Evolutionary conservation across 2,113 vertebrate genomes (phyloP).

Genomic region (Lipophrys pholis): DNA sequence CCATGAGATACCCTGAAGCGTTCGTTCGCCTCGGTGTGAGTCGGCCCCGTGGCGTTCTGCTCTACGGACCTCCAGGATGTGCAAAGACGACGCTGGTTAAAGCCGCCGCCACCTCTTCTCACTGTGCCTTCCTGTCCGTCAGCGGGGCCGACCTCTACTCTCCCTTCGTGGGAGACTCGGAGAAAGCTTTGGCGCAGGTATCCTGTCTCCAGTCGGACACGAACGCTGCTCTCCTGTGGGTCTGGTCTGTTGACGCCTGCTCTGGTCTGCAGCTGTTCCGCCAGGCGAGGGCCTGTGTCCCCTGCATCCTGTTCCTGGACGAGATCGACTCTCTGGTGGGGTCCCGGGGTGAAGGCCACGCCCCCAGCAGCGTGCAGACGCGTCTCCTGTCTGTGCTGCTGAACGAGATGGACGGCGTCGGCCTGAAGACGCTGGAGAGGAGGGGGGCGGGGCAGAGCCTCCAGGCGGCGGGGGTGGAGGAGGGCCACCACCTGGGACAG

Average conservation of each 20-base stretch:
- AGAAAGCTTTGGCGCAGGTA: constrained; percentile 93
- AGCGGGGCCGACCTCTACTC: constrained; percentile 95
- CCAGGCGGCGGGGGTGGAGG: constrained; percentile 77
- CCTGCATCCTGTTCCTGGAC: constrained; percentile 95
- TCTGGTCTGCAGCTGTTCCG: constrained; percentile 87
- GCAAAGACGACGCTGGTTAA: constrained; percentile 93
- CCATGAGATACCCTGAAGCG: constrained; percentile 90
- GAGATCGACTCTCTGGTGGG: constrained; percentile 95
- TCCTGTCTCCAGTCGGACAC: no score
- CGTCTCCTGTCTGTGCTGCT: constrained; percentile 93
- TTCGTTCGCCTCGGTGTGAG: constrained; percentile 90
- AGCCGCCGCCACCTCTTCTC: constrained; percentile 88
- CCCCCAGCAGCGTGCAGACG: constrained; percentile 84
- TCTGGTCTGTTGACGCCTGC: background rate
- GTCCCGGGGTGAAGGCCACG: constrained; percentile 79
- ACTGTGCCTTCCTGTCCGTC: constrained; percentile 89
- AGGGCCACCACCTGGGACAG: constrained; percentile 73
- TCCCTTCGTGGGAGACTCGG: constrained; percentile 93
- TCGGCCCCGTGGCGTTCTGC: constrained; percentile 89
- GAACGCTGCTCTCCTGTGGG: no score
- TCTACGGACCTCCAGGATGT: constrained; percentile 94
- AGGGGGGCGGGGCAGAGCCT: constrained; percentile 80
- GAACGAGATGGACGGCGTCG: constrained; percentile 95
- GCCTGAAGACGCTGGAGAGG: constrained; percentile 88
- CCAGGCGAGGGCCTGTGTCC: constrained; percentile 92